Base-by-base conservation (phyloP, 1,140 invertebrate genomes). In the Wiebesia pumilae region DNA sequence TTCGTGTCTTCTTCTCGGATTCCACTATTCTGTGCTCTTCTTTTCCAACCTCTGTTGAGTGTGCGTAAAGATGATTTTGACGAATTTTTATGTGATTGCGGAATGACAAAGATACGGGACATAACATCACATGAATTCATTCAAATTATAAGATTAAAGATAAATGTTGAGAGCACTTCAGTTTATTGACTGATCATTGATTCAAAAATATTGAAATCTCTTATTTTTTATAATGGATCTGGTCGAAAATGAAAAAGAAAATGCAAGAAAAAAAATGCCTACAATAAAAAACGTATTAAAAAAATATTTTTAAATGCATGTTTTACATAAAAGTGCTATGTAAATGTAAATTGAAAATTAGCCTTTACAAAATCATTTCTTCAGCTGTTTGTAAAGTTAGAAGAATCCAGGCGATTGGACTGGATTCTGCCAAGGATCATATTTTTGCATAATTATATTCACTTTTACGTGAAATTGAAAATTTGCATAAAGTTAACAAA, bases 341-440 rank as follows among this genome's bases (percentile, higher is more conserved):
- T 73, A 73, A 40, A 73, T 73, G 69, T 21, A 73, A 73, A 73
- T 73, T 73, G 21, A 40, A 73, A 73, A 73, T 73, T 73, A 73
- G 69, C 35, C 69, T 40, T 35, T 16, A 73, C 33, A 73, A 73
- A 73, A 73, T 40, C 1, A 73, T 73, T 73, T 73, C 69, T 40
- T 40, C 35, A 40, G 69, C 69, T 73, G 69, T 38, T 40, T 73
- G 35, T 12, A 38, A 73, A 40, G 33, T 24, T 14, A 4, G 12
- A 21, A 10, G 35, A 73, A 21, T 73, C 1, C 69, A 73, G 69
- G 35, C 40, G 69, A 73, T 73, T 73, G 67, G 67, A 69, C 67
- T 33, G 67, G 30, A 33, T 33, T 54, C 51, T 54, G 19, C 51
- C 51, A 16, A 54, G 19, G 16, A 54, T 54, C 7, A 21, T 54